These are phyloP conservation scores for Spatulosminthurus flaviceps DNA, from an alignment of 2,888 invertebrate genomes.

Conservation along the genomic window DNA sequence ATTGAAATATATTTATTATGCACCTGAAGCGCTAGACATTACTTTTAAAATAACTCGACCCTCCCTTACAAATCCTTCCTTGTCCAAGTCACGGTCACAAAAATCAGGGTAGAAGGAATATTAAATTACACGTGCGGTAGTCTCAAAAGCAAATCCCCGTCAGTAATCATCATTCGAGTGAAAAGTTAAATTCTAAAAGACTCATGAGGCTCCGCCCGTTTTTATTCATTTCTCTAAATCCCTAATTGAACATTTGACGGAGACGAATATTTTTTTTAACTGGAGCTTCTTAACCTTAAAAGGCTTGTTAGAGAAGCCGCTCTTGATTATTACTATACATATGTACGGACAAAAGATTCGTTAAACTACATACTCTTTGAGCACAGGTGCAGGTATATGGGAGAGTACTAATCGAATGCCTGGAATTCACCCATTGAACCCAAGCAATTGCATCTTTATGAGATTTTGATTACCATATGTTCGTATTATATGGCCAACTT, in stretches of 20 bases:
- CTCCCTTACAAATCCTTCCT: slow-evolving; percentile 28
- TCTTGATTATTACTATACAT: background rate
- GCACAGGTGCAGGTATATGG: too few species aligned
- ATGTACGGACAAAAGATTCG: too few species aligned
- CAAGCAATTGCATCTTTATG: background rate
- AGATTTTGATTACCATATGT: background rate
- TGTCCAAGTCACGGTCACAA: slow-evolving; percentile 27
- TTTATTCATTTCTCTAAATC: background rate
- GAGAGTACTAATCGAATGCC: background rate
- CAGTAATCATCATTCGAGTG: background rate
- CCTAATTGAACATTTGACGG: background rate
- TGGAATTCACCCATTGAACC: background rate
- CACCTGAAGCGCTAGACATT: too few species aligned
- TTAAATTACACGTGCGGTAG: background rate
- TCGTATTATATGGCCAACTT: background rate
- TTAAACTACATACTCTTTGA: too few species aligned
- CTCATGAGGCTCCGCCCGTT: background rate
- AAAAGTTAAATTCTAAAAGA: background rate
- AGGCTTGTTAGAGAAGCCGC: slow-evolving; percentile 5
- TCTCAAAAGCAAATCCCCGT: background rate
- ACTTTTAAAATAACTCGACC: background rate
- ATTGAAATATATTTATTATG: background rate
- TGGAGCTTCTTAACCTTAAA: background rate
- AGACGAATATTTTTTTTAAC: background rate
- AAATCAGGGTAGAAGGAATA: background rate